Evolutionary conservation across 2,888 invertebrate genomes (phyloP).

Genomic region (Drosophila sordidula): DNA sequence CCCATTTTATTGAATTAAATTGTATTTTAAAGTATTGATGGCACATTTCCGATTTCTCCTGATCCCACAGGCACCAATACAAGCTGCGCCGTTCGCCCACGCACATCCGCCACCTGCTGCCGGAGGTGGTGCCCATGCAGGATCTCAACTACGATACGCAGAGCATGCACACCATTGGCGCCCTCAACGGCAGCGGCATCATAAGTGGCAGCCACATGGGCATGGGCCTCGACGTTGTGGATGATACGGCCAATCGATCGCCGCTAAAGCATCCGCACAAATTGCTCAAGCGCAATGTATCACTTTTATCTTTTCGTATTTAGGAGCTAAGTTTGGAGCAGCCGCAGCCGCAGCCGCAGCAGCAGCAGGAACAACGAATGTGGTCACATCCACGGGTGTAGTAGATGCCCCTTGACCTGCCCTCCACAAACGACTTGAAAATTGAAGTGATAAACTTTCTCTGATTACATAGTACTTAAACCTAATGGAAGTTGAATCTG

Average conservation of each 20-base stretch:
- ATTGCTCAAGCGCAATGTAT: slow-evolving; percentile 84
- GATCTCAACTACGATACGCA: slow-evolving; percentile 83
- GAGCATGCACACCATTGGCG: slow-evolving; percentile 75
- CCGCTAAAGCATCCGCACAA: slow-evolving; percentile 77
- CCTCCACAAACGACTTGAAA: slow-evolving; percentile 70
- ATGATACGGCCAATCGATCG: slow-evolving; percentile 62
- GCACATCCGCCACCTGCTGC: slow-evolving; percentile 84
- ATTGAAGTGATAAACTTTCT: slow-evolving; percentile 75
- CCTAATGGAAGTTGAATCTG: slow-evolving; percentile 62
- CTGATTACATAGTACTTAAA: slow-evolving; percentile 70
- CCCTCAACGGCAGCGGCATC: slow-evolving; percentile 60
- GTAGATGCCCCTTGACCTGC: slow-evolving; percentile 36
- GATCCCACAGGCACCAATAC: slow-evolving; percentile 81
- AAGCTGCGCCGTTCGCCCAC: slow-evolving; percentile 84
- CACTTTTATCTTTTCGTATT: slow-evolving; percentile 85
- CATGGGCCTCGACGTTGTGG: slow-evolving; percentile 72
- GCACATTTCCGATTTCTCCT: neutral
- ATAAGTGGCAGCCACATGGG: slow-evolving; percentile 68
- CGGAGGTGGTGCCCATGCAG: slow-evolving; percentile 85
- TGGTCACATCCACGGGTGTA: slow-evolving; percentile 24
- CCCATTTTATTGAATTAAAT: neutral
- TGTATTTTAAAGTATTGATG: neutral
- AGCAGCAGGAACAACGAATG: slow-evolving; percentile 63
- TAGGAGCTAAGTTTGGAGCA: slow-evolving; percentile 45
- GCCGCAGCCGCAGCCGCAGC: neutral